phyloP scores from a whole-genome alignment of 2,113 vertebrate species.

The Ammospiza nelsoni region DNA sequence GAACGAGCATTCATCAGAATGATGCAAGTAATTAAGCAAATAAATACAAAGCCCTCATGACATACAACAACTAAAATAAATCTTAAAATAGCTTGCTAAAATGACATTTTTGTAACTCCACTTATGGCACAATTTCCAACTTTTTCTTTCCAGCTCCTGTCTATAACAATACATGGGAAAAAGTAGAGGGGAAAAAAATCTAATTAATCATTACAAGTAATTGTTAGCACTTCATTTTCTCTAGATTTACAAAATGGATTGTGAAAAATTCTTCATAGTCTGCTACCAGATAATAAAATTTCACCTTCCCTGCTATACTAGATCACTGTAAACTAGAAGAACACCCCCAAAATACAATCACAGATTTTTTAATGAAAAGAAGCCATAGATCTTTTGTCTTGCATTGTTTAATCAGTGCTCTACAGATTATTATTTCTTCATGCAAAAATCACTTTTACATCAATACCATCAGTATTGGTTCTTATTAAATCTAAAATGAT shows the following conservation, averaged over 20 bases:
- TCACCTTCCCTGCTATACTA: not conserved
- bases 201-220: not conserved
- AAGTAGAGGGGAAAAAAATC: not conserved
- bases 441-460: not conserved
- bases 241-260: not conserved
- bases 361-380: not conserved
- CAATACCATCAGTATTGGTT: not conserved
- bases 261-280: not conserved
- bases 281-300: not conserved
- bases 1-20: not conserved
- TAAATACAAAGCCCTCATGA: not conserved
- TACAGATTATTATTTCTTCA: not conserved
- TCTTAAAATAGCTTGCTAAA: conserved; percentile 31
- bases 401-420: not conserved
- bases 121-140: not conserved
- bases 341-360: not conserved
- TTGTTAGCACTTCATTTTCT: not conserved
- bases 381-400: not conserved
- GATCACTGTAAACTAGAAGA: not conserved
- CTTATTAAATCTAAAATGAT: not conserved
- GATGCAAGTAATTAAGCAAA: conserved; percentile 13
- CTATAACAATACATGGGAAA: not conserved
- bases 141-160: not conserved
- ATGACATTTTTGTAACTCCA: not conserved
- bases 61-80: not conserved